Conservation (phyloP, 2,797 vertebrate genomes). For the Thunnus albacares region DNA sequence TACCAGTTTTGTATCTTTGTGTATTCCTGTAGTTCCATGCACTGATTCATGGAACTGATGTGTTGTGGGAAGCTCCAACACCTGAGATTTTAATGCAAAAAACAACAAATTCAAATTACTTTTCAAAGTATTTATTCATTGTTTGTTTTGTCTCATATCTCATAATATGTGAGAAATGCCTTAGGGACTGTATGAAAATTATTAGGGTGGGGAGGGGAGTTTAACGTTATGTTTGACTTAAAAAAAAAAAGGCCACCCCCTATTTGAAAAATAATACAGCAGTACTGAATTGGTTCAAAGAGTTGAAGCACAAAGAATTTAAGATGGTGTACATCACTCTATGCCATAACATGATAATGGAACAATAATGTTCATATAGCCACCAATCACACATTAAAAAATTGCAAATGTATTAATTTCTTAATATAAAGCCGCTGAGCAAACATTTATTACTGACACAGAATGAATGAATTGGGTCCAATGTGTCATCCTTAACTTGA, state of each 20-base stretch:
- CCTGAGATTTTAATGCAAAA: neutral
- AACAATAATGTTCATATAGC: neutral
- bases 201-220: neutral
- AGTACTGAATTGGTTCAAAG: too few species aligned
- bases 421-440: neutral
- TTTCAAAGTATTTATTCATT: neutral
- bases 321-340: neutral
- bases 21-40: neutral
- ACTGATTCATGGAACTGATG: neutral
- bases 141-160: neutral
- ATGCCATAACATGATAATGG: neutral
- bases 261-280: too few species aligned
- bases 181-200: neutral
- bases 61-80: too few species aligned
- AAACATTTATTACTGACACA: neutral
- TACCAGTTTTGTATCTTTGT: neutral
- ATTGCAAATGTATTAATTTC: neutral
- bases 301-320: neutral
- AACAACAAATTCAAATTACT: neutral
- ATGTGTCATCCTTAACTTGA: neutral
- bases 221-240: too few species aligned
- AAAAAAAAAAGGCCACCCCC: neutral
- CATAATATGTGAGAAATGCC: neutral
- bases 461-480: neutral
- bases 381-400: too few species aligned